phyloP scores from a whole-genome alignment of 2,888 invertebrate species.

The Palloptera scutellata region DNA sequence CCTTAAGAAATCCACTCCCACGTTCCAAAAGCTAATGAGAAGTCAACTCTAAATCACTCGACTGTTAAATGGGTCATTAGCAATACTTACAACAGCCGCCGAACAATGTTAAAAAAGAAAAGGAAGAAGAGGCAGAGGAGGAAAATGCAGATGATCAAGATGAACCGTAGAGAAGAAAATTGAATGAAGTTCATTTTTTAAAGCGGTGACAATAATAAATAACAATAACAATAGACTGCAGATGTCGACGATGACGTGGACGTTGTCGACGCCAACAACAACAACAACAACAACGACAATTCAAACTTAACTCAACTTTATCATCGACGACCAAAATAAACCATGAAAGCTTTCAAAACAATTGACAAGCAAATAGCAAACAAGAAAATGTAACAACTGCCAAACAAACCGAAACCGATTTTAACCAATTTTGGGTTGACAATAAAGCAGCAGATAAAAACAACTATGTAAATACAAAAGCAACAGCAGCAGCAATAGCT shows the following conservation, averaged over 20 bases:
- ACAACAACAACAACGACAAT: constrained; percentile 5
- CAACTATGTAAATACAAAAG: neutral
- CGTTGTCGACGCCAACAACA: neutral
- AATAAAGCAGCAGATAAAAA: constrained; percentile 15
- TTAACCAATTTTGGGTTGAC: constrained; percentile 20
- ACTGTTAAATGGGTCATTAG: constrained; percentile 27
- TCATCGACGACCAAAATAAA: constrained; percentile 8
- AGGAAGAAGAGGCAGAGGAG: neutral
- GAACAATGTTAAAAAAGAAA: neutral
- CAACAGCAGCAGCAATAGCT: neutral
- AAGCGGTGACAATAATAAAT: neutral
- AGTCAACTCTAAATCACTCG: constrained; percentile 18
- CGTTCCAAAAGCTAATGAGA: neutral
- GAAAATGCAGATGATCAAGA: neutral
- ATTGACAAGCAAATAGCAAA: neutral
- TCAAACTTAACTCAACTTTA: neutral
- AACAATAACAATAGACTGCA: neutral
- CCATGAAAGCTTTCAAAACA: constrained; percentile 3
- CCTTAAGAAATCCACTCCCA: constrained; percentile 5
- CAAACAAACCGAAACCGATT: constrained; percentile 21
- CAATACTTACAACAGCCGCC: neutral
- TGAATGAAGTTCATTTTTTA: neutral
- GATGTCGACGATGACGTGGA: neutral
- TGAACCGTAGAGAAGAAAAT: neutral
- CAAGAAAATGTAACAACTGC: constrained; percentile 3